These are phyloP conservation scores for Myxocyprinus asiaticus DNA, from an alignment of 2,113 vertebrate genomes.

Conservation along the genomic window DNA sequence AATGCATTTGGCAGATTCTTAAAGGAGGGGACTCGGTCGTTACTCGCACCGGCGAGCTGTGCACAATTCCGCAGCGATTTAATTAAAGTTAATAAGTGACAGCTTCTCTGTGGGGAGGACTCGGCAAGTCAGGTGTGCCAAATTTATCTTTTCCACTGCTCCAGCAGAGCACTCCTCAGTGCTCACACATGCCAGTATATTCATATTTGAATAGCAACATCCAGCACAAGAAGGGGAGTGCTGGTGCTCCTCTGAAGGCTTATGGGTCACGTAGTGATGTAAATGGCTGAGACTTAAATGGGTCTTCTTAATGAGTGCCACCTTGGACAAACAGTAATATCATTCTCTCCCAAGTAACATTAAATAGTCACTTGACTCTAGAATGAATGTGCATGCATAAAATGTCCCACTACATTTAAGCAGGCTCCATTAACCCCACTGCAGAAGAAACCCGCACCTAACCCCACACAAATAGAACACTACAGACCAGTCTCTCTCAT, in stretches of 20 bases:
- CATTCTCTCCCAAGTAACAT: too few species aligned
- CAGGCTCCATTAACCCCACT: too few species aligned
- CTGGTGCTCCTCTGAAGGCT: not conserved
- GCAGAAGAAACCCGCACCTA: too few species aligned
- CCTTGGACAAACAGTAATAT: not conserved
- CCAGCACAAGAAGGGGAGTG: not conserved
- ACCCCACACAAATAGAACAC: too few species aligned
- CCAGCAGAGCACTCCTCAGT: conserved; percentile 1
- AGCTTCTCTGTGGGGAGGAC: conserved; percentile 30
- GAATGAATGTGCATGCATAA: not conserved
- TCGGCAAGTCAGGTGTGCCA: conserved; percentile 36
- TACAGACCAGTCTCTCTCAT: too few species aligned
- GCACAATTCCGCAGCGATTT: conserved; percentile 62
- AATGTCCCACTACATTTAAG: too few species aligned
- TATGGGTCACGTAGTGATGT: not conserved
- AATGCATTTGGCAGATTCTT: conserved; percentile 59
- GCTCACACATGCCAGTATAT: conserved; percentile 11
- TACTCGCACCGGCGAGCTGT: conserved; percentile 8
- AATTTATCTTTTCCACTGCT: conserved; percentile 42
- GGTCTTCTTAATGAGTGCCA: conserved; percentile 35
- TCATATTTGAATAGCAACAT: conserved; percentile 14
- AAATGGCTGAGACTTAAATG: not conserved
- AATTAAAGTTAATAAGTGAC: conserved; percentile 63
- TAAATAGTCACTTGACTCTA: not conserved
- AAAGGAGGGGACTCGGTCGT: conserved; percentile 30